phyloP scores from a whole-genome alignment of 2,888 invertebrate species.

The Pollenia amentaria region DNA sequence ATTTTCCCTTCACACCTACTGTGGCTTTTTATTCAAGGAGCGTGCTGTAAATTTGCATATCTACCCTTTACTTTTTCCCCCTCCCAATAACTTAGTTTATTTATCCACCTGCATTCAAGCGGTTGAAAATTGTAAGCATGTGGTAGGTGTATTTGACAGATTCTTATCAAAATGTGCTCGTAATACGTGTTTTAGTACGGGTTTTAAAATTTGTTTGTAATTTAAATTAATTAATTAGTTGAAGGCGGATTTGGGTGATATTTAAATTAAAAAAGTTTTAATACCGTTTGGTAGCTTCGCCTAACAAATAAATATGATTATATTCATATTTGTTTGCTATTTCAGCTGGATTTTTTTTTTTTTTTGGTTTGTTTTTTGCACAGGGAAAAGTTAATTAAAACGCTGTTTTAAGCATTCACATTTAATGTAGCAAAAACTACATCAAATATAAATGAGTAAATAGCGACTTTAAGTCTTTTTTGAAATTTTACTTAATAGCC shows the following conservation, averaged over 20 bases:
- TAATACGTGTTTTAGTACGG: not conserved
- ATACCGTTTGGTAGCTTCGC: not conserved
- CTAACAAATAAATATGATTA: not conserved
- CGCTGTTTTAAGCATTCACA: too few relatives aligned
- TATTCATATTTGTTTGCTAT: not conserved
- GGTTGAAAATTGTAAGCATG: constrained; percentile 1
- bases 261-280: constrained; percentile 12
- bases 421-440: too few relatives aligned
- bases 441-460: too few relatives aligned
- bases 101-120: not conserved
- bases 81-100: too few relatives aligned
- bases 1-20: too few relatives aligned
- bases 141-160: constrained; percentile 14
- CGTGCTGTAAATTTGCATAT: too few relatives aligned
- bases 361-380: not conserved
- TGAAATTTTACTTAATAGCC: too few relatives aligned
- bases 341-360: not conserved
- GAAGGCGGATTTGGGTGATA: not conserved
- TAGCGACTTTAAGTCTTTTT: too few relatives aligned
- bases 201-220: not conserved
- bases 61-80: too few relatives aligned
- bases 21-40: too few relatives aligned
- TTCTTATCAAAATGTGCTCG: not conserved
- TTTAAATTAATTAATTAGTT: constrained; percentile 19
- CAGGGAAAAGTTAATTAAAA: not conserved